Base-by-base conservation (phyloP, 2,888 invertebrate genomes). In the Trilocha varians region DNA sequence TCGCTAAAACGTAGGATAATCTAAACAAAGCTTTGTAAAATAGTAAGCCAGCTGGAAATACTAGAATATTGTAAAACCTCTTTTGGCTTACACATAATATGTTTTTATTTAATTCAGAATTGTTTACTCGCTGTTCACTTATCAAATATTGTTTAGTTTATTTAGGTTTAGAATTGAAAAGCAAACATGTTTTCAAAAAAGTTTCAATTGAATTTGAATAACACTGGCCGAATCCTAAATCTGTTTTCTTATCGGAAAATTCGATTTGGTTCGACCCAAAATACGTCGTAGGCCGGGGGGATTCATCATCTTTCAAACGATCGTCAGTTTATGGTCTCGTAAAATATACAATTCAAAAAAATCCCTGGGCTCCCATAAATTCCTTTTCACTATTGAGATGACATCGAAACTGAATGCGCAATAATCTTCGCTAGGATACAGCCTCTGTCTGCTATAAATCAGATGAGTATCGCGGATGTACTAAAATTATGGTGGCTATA, bases 401-500 rank as follows among this genome's bases (percentile, higher is more conserved):
- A 47, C 48, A 53, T 59, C 52, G 45, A 45, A 44, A 51, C 47
- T 47, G 58, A 61, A 55, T 51, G 49, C 46, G 48, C 47, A 56
- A 57, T 65, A 68, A 70, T 70, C 56, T 57, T 43, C 41, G 41
- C 52, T 52, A 61, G 64, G 60, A 65, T 57, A 62, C 55, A 57
- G 48, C 45, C 55, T 62, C 66, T 69, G 62, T 52, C 48, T 34
- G 51, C 57, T 50, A 63, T 77, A 75, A 74, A 73, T 77, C 70
- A 68, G 48, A 46, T 46, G 55, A 51, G 64, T 67, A 70, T 70
- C 62, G 62, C 62, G 65, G 63, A 66, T 65, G 64, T 59, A 56
- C 65, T 62, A 71, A 72, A 76, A 68, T 76, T 70, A 72, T 70
- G 62, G 69, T 58, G 57, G 49, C 50, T 62, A 72, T 79, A 77